Percentiles rank a stretch among this genome's conserved stretches.
phyloP scores from a whole-genome alignment of 2,888 invertebrate genomes.

The Epiblema foenella region DNA sequence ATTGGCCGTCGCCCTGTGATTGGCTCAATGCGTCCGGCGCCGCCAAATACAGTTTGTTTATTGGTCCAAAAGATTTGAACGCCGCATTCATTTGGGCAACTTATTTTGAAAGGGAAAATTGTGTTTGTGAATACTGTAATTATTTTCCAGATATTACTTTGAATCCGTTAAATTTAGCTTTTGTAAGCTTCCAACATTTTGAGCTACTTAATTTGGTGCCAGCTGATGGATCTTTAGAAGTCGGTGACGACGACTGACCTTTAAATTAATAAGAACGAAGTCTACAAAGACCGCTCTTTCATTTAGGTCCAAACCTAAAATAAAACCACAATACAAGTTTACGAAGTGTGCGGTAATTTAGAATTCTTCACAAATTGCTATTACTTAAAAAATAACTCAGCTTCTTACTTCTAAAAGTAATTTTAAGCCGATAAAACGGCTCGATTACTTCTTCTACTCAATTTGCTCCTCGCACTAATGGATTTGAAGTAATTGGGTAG shows the following conservation, averaged over 20 bases:
- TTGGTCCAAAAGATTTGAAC: background rate
- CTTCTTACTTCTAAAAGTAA: constrained; percentile 34
- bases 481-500: constrained; percentile 53
- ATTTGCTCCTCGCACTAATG: constrained; percentile 59
- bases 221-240: background rate
- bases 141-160: too few relatives aligned
- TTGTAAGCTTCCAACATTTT: background rate
- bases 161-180: too few relatives aligned
- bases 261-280: background rate
- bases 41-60: background rate
- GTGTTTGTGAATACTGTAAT: too few relatives aligned
- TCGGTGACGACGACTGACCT: background rate
- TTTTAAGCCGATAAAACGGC: constrained; percentile 43
- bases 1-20: background rate
- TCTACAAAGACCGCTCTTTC: background rate
- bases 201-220: background rate
- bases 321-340: background rate
- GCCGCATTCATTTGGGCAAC: background rate
- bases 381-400: constrained; percentile 32
- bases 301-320: background rate
- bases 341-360: constrained; percentile 4
- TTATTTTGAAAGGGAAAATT: background rate
- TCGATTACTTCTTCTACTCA: constrained; percentile 56
- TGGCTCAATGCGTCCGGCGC: background rate
- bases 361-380: constrained; percentile 18